A percentile compares a stretch with the other conserved stretches of the same genome.
These are phyloP conservation scores for Anhinga rufa DNA, from an alignment of 2,113 vertebrate genomes.

Conservation along the genomic window DNA sequence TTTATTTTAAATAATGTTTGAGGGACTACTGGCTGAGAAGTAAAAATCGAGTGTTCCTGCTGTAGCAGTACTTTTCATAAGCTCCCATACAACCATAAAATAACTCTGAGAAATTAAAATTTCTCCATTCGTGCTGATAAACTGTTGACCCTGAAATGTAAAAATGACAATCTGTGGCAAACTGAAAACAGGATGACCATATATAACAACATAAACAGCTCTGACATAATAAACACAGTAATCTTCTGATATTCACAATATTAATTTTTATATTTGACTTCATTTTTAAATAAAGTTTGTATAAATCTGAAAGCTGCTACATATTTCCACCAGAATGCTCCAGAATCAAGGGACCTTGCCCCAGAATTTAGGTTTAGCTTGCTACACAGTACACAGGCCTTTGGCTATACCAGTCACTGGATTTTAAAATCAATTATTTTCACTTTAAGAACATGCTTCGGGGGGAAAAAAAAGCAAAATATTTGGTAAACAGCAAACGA, in stretches of 20 bases:
- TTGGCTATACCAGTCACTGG: slow-evolving; percentile 63
- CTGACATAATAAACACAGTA: background rate
- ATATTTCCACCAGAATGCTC: slow-evolving; percentile 43
- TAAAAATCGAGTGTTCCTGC: background rate
- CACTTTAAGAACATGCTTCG: slow-evolving; percentile 54
- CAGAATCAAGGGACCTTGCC: slow-evolving; percentile 37
- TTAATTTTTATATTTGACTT: background rate
- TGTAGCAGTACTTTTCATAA: background rate
- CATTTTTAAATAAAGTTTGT: background rate
- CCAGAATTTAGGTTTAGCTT: slow-evolving; percentile 41
- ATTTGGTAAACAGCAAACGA: slow-evolving; percentile 42
- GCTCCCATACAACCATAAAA: background rate
- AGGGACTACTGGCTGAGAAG: background rate
- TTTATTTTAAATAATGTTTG: background rate
- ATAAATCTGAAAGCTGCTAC: background rate
- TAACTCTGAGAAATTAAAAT: background rate
- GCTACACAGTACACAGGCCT: slow-evolving; percentile 40
- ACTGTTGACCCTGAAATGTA: background rate
- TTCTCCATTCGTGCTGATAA: background rate
- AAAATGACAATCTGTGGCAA: background rate
- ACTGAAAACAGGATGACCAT: background rate
- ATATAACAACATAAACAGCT: background rate
- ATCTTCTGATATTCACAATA: background rate
- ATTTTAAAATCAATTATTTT: slow-evolving; percentile 70
- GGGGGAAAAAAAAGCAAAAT: background rate